Percentiles rank a stretch among this genome's conserved stretches.
phyloP scores from a whole-genome alignment of 2,888 invertebrate genomes.

The Thysanoteuthis rhombus region DNA sequence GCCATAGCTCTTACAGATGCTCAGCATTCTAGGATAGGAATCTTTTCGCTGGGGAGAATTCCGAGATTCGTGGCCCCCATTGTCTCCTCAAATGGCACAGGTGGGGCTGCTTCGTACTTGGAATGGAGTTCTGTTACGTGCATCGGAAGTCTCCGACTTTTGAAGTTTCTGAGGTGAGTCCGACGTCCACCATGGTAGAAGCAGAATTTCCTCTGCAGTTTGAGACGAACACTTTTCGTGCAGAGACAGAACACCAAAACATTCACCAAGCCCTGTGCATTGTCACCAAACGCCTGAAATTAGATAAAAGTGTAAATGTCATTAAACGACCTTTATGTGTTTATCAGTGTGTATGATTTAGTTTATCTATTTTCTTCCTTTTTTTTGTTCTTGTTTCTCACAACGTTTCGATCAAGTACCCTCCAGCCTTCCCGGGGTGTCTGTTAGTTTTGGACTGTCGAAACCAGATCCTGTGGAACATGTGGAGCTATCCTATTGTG shows the following conservation, averaged over 20 bases:
- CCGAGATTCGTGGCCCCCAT: not conserved
- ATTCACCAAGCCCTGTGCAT: conserved; percentile 45
- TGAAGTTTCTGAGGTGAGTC: not conserved
- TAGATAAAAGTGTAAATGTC: not conserved
- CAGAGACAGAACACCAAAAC: conserved; percentile 43
- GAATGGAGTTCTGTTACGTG: conserved; percentile 13
- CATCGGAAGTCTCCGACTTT: not conserved
- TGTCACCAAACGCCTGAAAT: conserved; percentile 47
- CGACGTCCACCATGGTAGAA: not conserved
- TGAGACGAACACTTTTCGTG: conserved; percentile 40
- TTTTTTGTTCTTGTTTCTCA: no score
- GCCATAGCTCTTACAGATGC: no score
- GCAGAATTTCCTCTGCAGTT: conserved; percentile 29
- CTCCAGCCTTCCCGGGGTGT: no score
- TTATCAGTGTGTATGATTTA: no score
- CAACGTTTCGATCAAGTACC: no score
- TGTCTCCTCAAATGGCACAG: not conserved
- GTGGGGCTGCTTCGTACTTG: not conserved
- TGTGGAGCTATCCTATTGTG: no score
- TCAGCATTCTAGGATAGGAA: not conserved
- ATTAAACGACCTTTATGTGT: no score
- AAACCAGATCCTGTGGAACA: no score
- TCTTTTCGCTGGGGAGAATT: not conserved
- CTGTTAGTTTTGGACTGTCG: no score
- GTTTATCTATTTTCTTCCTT: no score